phyloP scores from a whole-genome alignment of 2,797 vertebrate genomes.

The Etheostoma nigrum region DNA sequence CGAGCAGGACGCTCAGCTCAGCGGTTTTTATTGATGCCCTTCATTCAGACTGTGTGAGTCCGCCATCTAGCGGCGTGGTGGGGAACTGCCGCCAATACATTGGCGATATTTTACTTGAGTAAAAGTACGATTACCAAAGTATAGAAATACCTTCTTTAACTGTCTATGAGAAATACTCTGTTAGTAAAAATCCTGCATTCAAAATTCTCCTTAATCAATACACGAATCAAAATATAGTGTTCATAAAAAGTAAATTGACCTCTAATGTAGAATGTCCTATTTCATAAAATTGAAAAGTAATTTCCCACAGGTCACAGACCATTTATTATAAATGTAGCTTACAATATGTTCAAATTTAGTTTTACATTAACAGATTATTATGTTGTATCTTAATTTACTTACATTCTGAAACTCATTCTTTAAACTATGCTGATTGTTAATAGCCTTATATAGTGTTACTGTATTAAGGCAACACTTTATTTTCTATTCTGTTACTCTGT shows the following conservation, averaged over 20 bases:
- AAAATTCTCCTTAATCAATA: too few species aligned
- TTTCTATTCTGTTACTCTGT: not conserved
- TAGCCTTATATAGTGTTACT: too few species aligned
- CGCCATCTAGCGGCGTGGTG: constrained; percentile 57
- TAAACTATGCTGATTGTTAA: not conserved
- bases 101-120: too few species aligned
- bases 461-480: not conserved
- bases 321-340: not conserved
- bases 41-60: fast-evolving
- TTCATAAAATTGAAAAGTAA: too few species aligned
- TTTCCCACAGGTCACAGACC: not conserved
- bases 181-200: too few species aligned
- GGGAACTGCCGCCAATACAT: not conserved
- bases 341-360: not conserved
- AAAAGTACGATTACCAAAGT: too few species aligned
- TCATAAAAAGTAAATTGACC: too few species aligned
- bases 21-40: not conserved
- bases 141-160: too few species aligned
- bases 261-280: too few species aligned
- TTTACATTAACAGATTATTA: not conserved
- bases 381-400: not conserved
- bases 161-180: too few species aligned
- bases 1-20: constrained; percentile 39
- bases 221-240: too few species aligned
- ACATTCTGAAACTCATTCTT: not conserved